phyloP scores from a whole-genome alignment of 2,888 invertebrate genomes.

The Troides aeacus region DNA sequence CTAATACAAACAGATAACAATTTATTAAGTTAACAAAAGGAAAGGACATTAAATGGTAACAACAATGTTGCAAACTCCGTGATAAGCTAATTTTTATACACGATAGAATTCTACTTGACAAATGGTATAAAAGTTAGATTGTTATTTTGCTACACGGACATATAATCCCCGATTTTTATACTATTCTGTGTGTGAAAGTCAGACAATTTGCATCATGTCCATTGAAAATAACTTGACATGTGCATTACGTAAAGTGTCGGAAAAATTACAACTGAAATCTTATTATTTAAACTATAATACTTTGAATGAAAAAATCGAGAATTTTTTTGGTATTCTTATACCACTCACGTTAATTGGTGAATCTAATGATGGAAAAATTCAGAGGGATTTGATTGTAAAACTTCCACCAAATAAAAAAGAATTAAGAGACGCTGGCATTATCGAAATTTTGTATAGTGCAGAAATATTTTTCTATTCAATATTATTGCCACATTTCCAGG shows the following conservation, averaged over 20 bases:
- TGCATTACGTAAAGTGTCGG: neutral
- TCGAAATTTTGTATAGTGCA: constrained; percentile 30
- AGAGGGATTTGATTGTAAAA: constrained; percentile 32
- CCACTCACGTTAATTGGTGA: constrained; percentile 30
- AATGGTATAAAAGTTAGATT: neutral
- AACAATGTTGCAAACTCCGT: neutral
- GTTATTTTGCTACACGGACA: neutral
- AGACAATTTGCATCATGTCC: constrained; percentile 8
- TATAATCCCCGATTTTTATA: neutral
- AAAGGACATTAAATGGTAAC: neutral
- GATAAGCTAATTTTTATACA: neutral
- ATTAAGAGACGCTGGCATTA: constrained; percentile 25
- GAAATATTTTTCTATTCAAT: constrained; percentile 33
- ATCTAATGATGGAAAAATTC: constrained; percentile 14
- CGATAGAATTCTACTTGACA: neutral
- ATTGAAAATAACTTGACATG: constrained; percentile 8
- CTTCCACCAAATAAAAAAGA: constrained; percentile 26
- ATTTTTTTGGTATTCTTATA: constrained; percentile 34
- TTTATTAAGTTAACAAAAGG: neutral
- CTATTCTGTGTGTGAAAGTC: neutral
- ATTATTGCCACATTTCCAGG: constrained; percentile 32
- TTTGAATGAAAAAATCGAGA: constrained; percentile 33
- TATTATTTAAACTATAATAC: neutral
- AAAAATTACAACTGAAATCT: constrained; percentile 5
- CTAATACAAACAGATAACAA: too few relatives aligned